phyloP scores from a whole-genome alignment of 2,888 invertebrate species.

The Timema podura region DNA sequence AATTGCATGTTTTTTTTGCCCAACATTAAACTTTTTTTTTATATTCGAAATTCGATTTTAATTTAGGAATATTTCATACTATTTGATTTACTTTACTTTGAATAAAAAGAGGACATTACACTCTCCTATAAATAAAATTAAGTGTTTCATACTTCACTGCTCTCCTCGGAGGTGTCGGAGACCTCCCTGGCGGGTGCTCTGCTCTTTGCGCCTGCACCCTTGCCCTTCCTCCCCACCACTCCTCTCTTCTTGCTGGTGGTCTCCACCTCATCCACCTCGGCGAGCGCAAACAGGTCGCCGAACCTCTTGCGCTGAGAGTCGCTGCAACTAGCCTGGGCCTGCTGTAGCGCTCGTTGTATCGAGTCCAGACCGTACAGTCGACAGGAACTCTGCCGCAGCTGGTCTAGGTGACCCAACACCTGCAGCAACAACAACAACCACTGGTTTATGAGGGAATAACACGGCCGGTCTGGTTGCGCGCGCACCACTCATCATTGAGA shows the following conservation, averaged over 20 bases:
- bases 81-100: too few relatives aligned
- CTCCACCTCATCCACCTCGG: conserved; percentile 74
- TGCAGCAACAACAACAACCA: conserved; percentile 38
- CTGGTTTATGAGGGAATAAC: too few relatives aligned
- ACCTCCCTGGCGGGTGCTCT: conserved; percentile 50
- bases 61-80: too few relatives aligned
- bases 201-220: conserved; percentile 43
- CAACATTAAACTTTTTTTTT: too few relatives aligned
- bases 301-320: conserved; percentile 89
- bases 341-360: conserved; percentile 87
- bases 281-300: conserved; percentile 82
- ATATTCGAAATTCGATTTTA: too few relatives aligned
- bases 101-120: neutral
- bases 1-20: too few relatives aligned
- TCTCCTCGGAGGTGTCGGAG: conserved; percentile 70
- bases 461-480: too few relatives aligned
- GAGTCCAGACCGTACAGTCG: conserved; percentile 80
- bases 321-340: conserved; percentile 80
- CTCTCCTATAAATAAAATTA: neutral
- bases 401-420: conserved; percentile 89
- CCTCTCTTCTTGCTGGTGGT: conserved; percentile 46
- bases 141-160: conserved; percentile 63
- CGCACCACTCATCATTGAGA: too few relatives aligned
- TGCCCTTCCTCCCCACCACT: conserved; percentile 36
- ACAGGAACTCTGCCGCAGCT: conserved; percentile 72